Evolutionary conservation across 2,888 invertebrate genomes (phyloP), one percentile per base, ranked within the genome.

Genomic region (Achlya flavicornis): DNA sequence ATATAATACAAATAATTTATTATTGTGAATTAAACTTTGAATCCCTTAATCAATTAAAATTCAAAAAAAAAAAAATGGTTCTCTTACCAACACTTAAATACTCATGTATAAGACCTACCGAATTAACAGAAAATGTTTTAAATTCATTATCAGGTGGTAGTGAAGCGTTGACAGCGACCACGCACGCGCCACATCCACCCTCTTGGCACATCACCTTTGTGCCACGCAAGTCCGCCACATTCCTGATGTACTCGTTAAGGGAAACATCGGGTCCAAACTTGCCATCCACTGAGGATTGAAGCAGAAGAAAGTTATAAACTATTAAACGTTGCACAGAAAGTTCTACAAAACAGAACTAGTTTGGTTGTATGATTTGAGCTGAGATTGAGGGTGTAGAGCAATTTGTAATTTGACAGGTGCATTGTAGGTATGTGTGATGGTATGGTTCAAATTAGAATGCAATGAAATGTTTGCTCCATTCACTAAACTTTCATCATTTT

Each of bases 191-290:
- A 72, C 96, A 96, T 4, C 96, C 96, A 0, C 96, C 96, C 77
- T 96, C 96, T 35, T 92, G 89, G 72, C 96, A 96, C 95, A 96
- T 96, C 53, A 88, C 91, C 78, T 96, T 96, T 0, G 96, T 96
- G 4, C 96, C 96, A 14, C 93, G 94, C 1, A 96, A 83, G 60
- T 94, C 90, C 2, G 94, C 91, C 63, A 89, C 84, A 5, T 94
- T 89, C 3, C 96, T 89, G 33, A 96, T 90, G 77, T 94, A 96
- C 32, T 94, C 90, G 70, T 95, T 95, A 11, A 96, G 84, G 0
- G 94, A 91, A 0, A 94, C 95, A 11, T 85, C 82, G 0, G 87
- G 81, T 26, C 78, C 80, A 33, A 73, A 76, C 35, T 81, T 82
- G 4, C 74, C 65, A 0, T 83, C 80, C 62, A 83, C 86, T 86